Evolutionary conservation across 1,140 invertebrate species (phyloP).

Genomic region (Drosophila sp.): DNA sequence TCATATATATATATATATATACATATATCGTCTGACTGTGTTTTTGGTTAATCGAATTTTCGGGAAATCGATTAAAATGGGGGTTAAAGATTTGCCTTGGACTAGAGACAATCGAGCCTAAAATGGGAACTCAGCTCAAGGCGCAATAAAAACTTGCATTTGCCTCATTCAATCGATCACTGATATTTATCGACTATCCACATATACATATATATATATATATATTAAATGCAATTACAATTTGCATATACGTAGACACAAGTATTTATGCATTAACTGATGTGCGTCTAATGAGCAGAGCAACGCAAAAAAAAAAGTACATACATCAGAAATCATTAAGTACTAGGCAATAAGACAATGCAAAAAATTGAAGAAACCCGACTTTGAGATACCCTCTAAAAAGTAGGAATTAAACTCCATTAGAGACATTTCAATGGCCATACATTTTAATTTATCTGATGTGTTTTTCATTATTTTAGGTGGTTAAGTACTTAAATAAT

Average conservation of each 20-base stretch:
- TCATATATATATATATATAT: neutral
- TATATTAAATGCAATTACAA: conserved; percentile 41
- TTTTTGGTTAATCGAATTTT: conserved; percentile 68
- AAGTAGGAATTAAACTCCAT: no score
- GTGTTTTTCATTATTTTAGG: no score
- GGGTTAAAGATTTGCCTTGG: conserved; percentile 9
- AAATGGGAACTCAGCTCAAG: conserved; percentile 9
- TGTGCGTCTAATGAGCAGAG: conserved; percentile 35
- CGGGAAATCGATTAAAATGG: conserved; percentile 60
- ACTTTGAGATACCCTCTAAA: neutral
- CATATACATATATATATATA: conserved; percentile 8
- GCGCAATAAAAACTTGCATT: conserved; percentile 33
- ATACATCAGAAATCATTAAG: neutral
- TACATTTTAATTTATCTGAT: no score
- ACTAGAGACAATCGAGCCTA: neutral
- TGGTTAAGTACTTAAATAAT: no score
- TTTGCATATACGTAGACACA: conserved; percentile 60
- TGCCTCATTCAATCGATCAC: conserved; percentile 42
- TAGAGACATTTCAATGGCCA: no score
- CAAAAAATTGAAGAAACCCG: neutral
- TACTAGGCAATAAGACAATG: neutral
- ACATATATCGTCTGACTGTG: conserved; percentile 20
- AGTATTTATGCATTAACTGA: conserved; percentile 16
- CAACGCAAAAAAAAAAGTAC: neutral
- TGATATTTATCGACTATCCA: conserved; percentile 51